Evolutionary conservation across 2,113 vertebrate species (phyloP), one percentile per base, ranked within the genome.

Genomic region (Tragulus kanchil): DNA sequence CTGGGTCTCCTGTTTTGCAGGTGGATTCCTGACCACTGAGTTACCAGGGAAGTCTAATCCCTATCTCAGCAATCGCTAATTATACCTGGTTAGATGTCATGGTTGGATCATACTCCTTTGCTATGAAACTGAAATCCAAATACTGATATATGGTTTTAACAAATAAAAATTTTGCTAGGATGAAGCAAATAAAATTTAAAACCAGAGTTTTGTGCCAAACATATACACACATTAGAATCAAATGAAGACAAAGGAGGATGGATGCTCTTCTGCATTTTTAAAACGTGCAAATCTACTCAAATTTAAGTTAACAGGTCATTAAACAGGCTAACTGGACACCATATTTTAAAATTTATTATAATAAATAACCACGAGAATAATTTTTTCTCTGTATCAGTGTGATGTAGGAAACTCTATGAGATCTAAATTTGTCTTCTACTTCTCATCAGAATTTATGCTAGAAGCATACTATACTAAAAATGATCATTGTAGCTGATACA

Each of bases 111-210:
- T 61, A 67, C 21, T 86, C 21, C 13, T 58, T 87, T 67, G 8
- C 50, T 71, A 77, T 85, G 31, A 65, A 56, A 69, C 52, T 85
- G 45, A 52, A 89, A n/a, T 92, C 15, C 56, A 92, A 62, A 87
- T 54, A 58, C n/a, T n/a, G n/a, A n/a, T n/a, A 59, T 19, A 73
- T 9, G 4, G 17, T 84, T 89, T 91, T 89, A 79, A 58, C 3
- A 85, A 73, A 96, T 11, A 64, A 65, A 75, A 73, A 8, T n/a
- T n/a, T n/a, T 62, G 11, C 15, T 82, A 67, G 54, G 23, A 67
- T 73, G 6, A 90, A 25, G 5, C 16, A 52, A 92, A 85, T 13
- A 14, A 94, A 77, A 86, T 86, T 78, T 89, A 45, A 94, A 93
- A 31, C 8, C 19, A 87, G 81, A 69, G 4, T 83, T 89, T 71